Evolutionary conservation across 2,888 invertebrate species (phyloP), one percentile per base, ranked within the genome.

Genomic region (Caenorhabditis sp.): DNA sequence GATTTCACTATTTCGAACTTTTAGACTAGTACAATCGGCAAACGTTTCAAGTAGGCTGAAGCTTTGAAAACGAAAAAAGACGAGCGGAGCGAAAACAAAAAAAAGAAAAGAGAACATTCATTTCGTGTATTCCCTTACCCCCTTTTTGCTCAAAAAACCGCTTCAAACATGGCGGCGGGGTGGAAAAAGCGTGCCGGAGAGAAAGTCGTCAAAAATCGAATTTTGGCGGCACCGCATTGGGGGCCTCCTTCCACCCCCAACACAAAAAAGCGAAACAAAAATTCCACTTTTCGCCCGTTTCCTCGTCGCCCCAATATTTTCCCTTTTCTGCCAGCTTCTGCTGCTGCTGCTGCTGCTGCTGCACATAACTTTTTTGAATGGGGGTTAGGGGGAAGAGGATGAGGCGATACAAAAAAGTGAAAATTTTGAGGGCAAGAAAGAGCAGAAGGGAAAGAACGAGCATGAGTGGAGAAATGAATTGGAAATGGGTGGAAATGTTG

Each of bases 251-350:
- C n/a, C n/a, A n/a, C 17, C 41, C n/a, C 41, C 41, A 17, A n/a
- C 15, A 63, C 24, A 63, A 63, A 48, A 52, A 52, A 52, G 63
- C 63, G 63, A 63, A 63, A 63, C 63, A 63, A 63, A 63, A 63
- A 53, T 63, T 63, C 53, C 63, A 53, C 53, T 63, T 63, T 41
- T 41, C 15, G 15, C 9, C 35, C 41, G 9, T 30, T 30, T 41
- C 41, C 37, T 9, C 37, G 3, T 37, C 13, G 3, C 37, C 30
- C 30, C 30, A 7, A 9, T 37, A 8, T 37, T n/a, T 37, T 37
- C 37, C n/a, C 13, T 37, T 37, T 37, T 37, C 13, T 17, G 9
- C 30, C 7, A 30, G 5, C 8, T 41, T 41, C 15, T 41, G 2
- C 15, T 6, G 30, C 7, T 15, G 35, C 35, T 9, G 11, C 9